These are phyloP conservation scores for Macrobrachium rosenbergii DNA, from an alignment of 1,140 invertebrate species.

Conservation along the genomic window DNA sequence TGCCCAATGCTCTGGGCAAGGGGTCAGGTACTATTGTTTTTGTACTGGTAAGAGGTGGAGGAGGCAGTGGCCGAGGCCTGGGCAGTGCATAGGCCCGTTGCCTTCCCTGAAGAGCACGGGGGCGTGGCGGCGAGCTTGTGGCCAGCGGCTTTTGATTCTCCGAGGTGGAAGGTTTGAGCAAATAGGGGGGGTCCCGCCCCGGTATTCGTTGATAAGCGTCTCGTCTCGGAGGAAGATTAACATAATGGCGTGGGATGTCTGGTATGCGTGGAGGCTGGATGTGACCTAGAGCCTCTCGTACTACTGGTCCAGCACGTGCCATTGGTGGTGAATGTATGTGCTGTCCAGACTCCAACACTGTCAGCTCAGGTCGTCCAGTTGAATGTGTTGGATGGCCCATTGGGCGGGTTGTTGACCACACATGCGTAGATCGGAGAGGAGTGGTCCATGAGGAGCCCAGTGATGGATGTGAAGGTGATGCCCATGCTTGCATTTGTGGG, in stretches of 20 bases:
- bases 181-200: constrained; percentile 63
- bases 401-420: constrained; percentile 57
- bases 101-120: constrained; percentile 56
- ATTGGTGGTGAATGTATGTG: constrained; percentile 62
- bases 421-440: constrained; percentile 40
- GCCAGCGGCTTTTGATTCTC: constrained; percentile 69
- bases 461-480: constrained; percentile 37
- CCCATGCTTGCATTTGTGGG: constrained; percentile 51
- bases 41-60: constrained; percentile 72
- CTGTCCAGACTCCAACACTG: constrained; percentile 65
- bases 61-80: constrained; percentile 62
- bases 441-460: constrained; percentile 50
- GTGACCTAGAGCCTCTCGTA: constrained; percentile 53
- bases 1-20: constrained; percentile 51
- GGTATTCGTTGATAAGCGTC: constrained; percentile 61
- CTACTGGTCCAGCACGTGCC: constrained; percentile 29
- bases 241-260: constrained; percentile 65
- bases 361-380: constrained; percentile 54
- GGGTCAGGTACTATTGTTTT: constrained; percentile 57
- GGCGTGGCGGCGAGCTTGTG: constrained; percentile 69
- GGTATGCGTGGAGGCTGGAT: constrained; percentile 64
- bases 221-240: constrained; percentile 65
- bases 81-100: constrained; percentile 57
- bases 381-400: constrained; percentile 48
- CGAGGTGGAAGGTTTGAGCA: constrained; percentile 66